These are phyloP conservation scores for Eupithecia pulchellata DNA, from an alignment of 2,888 invertebrate genomes.

Conservation along the genomic window DNA sequence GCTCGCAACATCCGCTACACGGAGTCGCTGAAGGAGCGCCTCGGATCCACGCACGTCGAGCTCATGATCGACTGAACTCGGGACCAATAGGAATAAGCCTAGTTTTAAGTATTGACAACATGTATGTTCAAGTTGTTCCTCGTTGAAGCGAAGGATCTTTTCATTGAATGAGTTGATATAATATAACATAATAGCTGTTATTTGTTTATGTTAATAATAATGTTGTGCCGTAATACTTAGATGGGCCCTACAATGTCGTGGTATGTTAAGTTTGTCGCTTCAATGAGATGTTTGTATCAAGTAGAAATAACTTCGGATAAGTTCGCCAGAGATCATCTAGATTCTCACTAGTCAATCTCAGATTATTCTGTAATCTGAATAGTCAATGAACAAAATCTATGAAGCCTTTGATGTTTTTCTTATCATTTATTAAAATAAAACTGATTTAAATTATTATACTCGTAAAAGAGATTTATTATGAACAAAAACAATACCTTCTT, in stretches of 20 bases:
- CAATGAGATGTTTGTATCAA: background rate
- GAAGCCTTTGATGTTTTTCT: background rate
- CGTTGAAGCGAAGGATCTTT: background rate
- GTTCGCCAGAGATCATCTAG: background rate
- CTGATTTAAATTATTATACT: background rate
- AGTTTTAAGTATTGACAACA: background rate
- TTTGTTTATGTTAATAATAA: background rate
- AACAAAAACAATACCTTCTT: too few relatives aligned
- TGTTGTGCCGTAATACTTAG: background rate
- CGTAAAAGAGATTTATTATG: background rate
- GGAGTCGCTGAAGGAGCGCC: constrained; percentile 74
- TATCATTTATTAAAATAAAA: background rate
- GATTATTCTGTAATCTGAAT: background rate
- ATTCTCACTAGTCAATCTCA: background rate
- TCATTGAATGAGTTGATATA: background rate
- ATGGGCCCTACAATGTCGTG: background rate
- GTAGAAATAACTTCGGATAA: background rate
- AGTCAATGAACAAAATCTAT: background rate
- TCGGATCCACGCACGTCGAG: constrained; percentile 78
- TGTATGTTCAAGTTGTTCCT: background rate
- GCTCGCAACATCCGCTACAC: constrained; percentile 87
- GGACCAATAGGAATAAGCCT: constrained; percentile 39
- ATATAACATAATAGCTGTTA: background rate
- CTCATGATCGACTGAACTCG: constrained; percentile 76
- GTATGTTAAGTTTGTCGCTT: background rate